These are phyloP conservation scores for Ophiothrix spiculata DNA, from an alignment of 35 echinoderm and acorn worm genomes.

Conservation along the genomic window DNA sequence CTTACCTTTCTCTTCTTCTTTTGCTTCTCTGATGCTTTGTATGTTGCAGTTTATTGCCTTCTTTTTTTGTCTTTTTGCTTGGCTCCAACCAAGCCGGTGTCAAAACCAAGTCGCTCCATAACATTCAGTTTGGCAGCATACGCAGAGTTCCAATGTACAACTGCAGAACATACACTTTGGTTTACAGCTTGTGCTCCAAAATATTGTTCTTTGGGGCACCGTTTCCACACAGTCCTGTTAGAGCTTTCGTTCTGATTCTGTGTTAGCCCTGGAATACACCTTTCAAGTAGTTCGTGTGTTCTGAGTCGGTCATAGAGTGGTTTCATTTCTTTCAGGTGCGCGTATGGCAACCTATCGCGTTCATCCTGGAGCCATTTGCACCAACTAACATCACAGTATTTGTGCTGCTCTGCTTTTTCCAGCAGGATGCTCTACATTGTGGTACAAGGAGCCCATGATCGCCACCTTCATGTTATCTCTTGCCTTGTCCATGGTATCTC, in stretches of 20 bases:
- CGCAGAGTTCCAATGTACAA: neutral
- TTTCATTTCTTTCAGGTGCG: neutral
- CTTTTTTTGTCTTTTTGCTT: neutral
- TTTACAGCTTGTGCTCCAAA: neutral
- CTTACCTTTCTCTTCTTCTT: neutral
- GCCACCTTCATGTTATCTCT: neutral
- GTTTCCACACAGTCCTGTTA: constrained; percentile 31
- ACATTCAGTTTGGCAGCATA: neutral
- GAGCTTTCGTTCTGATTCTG: constrained; percentile 48
- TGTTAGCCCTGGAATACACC: constrained; percentile 31
- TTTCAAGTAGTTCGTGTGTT: neutral
- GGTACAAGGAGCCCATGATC: neutral
- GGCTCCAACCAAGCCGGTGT: neutral
- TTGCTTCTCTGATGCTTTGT: neutral
- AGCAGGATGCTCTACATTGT: neutral
- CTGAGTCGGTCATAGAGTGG: constrained; percentile 22
- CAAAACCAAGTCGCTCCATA: neutral
- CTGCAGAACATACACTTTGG: neutral
- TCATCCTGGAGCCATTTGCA: neutral
- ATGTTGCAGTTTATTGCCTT: neutral
- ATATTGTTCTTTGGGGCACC: constrained; percentile 31
- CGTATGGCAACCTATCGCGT: neutral
- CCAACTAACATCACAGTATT: neutral
- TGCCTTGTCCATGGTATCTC: neutral
- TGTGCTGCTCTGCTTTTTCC: neutral